A percentile compares a stretch with the other conserved stretches of the same genome.
Evolutionary conservation across 2,113 vertebrate genomes (phyloP).

Genomic region (Nannobrachium achirus): DNA sequence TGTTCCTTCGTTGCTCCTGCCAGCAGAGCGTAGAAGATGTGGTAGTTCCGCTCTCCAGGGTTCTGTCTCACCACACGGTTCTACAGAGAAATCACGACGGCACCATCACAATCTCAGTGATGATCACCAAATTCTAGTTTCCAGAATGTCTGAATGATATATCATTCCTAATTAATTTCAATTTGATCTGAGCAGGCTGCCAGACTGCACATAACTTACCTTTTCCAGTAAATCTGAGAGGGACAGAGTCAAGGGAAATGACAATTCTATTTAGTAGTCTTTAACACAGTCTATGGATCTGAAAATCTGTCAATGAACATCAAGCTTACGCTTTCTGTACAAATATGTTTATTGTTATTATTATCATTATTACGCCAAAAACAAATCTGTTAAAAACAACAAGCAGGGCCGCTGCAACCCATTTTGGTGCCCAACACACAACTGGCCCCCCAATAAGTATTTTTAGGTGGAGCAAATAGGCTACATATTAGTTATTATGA

Average conservation of each 20-base stretch:
- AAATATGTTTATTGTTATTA: too few relatives aligned
- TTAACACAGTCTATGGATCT: too few relatives aligned
- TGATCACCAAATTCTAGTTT: not conserved
- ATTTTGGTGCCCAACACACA: too few relatives aligned
- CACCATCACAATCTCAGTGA: constrained; percentile 18
- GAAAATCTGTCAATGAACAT: too few relatives aligned
- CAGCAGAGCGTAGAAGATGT: constrained; percentile 91
- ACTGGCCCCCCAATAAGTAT: too few relatives aligned
- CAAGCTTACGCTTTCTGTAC: too few relatives aligned
- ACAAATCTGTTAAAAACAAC: too few relatives aligned
- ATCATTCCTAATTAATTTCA: not conserved
- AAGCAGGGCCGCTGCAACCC: too few relatives aligned
- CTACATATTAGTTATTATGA: too few relatives aligned
- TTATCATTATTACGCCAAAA: too few relatives aligned
- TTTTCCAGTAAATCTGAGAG: constrained; percentile 82
- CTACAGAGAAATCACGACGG: constrained; percentile 69
- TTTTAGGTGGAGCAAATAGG: too few relatives aligned
- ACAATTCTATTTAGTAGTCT: not conserved
- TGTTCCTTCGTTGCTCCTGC: constrained; percentile 82
- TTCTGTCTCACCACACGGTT: constrained; percentile 92
- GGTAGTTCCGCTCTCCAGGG: constrained; percentile 89
- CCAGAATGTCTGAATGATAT: too few relatives aligned
- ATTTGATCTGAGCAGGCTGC: not conserved
- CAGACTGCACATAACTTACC: constrained; percentile 52
- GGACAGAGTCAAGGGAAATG: constrained; percentile 65